Evolutionary conservation across 2,797 vertebrate genomes (phyloP).

Genomic region (Tangara arthus): DNA sequence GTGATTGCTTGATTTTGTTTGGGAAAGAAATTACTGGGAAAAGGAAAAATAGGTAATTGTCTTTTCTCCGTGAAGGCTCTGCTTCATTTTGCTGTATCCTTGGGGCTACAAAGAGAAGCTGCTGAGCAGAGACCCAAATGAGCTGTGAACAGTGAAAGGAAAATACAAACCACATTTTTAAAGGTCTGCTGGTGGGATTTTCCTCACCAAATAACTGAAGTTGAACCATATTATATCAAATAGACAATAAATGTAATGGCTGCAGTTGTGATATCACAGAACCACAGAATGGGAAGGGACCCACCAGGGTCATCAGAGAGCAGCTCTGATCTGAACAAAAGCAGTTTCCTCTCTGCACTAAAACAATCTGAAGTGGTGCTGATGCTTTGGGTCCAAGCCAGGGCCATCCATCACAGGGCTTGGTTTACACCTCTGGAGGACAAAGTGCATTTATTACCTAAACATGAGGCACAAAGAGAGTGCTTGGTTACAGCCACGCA

Average conservation of each 20-base stretch:
- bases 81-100: not conserved
- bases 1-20: not conserved
- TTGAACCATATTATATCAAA: not conserved
- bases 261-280: not conserved
- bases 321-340: not conserved
- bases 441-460: not conserved
- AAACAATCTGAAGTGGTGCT: not conserved
- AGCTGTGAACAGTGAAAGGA: not conserved
- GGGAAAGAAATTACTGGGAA: not conserved
- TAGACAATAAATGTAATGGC: not conserved
- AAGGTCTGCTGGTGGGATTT: not conserved
- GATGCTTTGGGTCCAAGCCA: not conserved
- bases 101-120: not conserved
- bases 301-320: not conserved
- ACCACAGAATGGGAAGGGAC: not conserved
- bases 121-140: not conserved
- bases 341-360: not conserved
- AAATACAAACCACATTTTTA: not conserved
- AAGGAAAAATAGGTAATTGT: not conserved
- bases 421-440: not conserved
- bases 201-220: not conserved
- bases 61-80: not conserved
- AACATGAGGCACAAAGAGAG: not conserved
- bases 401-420: not conserved
- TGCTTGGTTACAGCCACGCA: not conserved